phyloP scores from a whole-genome alignment of 2,888 invertebrate species.

The Allolobophora icterica region DNA sequence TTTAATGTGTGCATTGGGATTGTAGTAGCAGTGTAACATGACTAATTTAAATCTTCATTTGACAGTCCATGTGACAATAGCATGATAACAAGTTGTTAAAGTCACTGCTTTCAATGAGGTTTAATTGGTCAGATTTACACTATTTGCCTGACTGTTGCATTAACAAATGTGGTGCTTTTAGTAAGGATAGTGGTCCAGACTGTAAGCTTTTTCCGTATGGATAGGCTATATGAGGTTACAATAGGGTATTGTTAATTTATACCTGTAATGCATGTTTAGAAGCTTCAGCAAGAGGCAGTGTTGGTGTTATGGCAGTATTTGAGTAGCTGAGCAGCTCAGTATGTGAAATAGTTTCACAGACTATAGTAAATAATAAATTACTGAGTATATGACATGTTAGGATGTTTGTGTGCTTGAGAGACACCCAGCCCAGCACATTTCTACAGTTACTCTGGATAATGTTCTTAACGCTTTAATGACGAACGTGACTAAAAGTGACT shows the following conservation, averaged over 20 bases:
- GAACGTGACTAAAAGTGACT: too few relatives aligned
- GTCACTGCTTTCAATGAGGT: not conserved
- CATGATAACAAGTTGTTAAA: not conserved
- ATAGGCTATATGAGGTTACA: not conserved
- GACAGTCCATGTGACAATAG: not conserved
- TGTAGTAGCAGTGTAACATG: not conserved
- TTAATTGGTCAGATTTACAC: not conserved
- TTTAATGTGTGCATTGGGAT: not conserved
- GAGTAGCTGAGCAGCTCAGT: not conserved
- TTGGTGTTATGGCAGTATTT: not conserved
- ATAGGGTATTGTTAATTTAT: not conserved
- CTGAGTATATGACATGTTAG: not conserved
- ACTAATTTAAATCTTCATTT: not conserved
- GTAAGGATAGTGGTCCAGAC: not conserved
- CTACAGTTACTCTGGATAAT: slow-evolving; percentile 11
- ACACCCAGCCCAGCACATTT: not conserved
- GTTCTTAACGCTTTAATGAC: too few relatives aligned
- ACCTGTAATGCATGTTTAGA: not conserved
- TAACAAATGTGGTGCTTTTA: slow-evolving; percentile 1
- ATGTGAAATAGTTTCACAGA: not conserved
- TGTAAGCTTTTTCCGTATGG: not conserved
- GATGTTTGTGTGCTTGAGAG: not conserved
- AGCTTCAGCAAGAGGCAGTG: not conserved
- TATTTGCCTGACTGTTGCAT: not conserved
- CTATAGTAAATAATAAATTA: not conserved